These are phyloP conservation scores for Sepiola atlantica DNA, from an alignment of 2,888 invertebrate genomes.

Conservation along the genomic window DNA sequence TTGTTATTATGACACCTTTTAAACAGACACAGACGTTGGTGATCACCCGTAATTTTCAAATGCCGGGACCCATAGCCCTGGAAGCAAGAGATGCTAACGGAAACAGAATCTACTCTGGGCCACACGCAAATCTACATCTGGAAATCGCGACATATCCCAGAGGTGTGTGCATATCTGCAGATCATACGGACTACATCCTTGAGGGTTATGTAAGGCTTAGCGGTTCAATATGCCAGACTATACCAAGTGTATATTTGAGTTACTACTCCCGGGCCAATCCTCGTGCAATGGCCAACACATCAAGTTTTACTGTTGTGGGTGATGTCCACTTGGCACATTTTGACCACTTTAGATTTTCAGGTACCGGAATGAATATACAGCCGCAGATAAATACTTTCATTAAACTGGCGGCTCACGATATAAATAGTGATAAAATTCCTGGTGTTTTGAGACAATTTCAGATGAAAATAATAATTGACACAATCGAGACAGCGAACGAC, in stretches of 20 bases:
- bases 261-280: neutral
- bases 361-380: slow-evolving; percentile 54
- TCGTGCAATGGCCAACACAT: neutral
- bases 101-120: slow-evolving; percentile 57
- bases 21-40: too few species aligned
- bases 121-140: slow-evolving; percentile 52
- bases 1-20: too few species aligned
- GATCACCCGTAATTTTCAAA: too few species aligned
- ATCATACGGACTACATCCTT: neutral
- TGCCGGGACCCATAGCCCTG: slow-evolving; percentile 48
- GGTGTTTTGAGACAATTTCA: slow-evolving; percentile 49
- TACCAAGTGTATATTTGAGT: neutral
- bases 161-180: neutral
- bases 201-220: neutral
- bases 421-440: slow-evolving; percentile 52
- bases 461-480: neutral
- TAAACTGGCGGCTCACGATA: slow-evolving; percentile 55
- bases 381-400: slow-evolving; percentile 54
- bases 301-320: slow-evolving; percentile 48
- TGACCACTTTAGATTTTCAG: slow-evolving; percentile 51
- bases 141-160: neutral
- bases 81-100: slow-evolving; percentile 52
- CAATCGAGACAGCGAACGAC: neutral
- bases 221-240: neutral
- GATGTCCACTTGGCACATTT: slow-evolving; percentile 56